These are phyloP conservation scores for Peromyscus maniculatus DNA, from an alignment of 2,113 vertebrate genomes.

Conservation along the genomic window DNA sequence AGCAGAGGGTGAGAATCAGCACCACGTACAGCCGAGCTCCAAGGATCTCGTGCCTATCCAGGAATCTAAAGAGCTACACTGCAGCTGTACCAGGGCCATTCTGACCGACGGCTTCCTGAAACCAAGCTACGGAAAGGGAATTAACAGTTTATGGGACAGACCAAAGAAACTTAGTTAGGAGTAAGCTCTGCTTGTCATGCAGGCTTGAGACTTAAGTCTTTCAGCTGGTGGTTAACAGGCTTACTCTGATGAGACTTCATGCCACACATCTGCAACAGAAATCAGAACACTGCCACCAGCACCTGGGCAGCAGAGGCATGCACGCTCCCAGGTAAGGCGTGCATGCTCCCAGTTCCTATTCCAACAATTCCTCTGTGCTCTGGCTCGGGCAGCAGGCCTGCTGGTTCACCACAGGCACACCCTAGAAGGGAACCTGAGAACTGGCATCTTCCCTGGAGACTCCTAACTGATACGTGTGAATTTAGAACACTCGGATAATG, in stretches of 20 bases:
- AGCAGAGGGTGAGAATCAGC: fast-evolving
- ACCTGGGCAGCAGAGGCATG: neutral
- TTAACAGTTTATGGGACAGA: neutral
- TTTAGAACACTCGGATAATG: fast-evolving
- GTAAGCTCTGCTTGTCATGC: neutral
- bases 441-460: neutral
- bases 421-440: neutral
- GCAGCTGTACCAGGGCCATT: neutral
- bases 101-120: neutral
- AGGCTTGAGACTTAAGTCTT: neutral
- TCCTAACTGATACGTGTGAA: fast-evolving
- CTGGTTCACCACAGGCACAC: fast-evolving
- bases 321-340: neutral
- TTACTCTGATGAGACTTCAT: fast-evolving
- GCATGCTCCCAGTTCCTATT: neutral
- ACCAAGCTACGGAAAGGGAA: neutral
- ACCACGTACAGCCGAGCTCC: neutral
- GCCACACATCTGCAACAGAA: fast-evolving
- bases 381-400: neutral
- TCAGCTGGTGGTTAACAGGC: neutral
- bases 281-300: fast-evolving
- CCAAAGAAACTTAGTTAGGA: neutral
- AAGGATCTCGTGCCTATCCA: fast-evolving
- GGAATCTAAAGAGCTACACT: no score
- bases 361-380: neutral